Evolutionary conservation across 1,140 invertebrate genomes (phyloP).

Genomic region (Camponotus vicinus): DNA sequence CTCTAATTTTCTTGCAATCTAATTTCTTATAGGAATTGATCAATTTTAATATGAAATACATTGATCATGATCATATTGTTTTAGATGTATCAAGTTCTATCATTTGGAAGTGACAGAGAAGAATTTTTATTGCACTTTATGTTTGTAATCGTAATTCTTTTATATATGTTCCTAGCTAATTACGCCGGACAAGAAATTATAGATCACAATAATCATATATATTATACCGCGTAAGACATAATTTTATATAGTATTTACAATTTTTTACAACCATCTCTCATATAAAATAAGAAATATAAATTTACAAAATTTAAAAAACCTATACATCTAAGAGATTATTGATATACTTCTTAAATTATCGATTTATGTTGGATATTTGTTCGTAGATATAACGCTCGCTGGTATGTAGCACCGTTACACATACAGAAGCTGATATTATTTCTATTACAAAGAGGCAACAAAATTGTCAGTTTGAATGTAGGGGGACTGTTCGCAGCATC

Average conservation of each 20-base stretch:
- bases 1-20: too few relatives aligned
- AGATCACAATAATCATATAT: constrained; percentile 13
- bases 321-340: not conserved
- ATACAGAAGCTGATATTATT: constrained; percentile 7
- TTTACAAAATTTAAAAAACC: too few relatives aligned
- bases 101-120: not conserved
- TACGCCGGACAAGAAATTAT: constrained; percentile 10
- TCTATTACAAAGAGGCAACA: constrained; percentile 8
- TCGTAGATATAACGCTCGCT: not conserved
- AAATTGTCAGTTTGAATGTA: not conserved
- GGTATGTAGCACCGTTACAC: not conserved
- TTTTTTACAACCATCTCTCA: not conserved
- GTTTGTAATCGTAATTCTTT: not conserved
- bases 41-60: not conserved
- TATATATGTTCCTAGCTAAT: constrained; percentile 22
- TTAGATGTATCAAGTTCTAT: not conserved
- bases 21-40: too few relatives aligned
- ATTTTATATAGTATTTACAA: not conserved
- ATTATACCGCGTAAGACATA: not conserved
- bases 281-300: too few relatives aligned
- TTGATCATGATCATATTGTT: not conserved
- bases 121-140: not conserved
- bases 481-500: not conserved
- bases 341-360: not conserved
- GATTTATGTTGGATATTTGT: not conserved